Base-by-base conservation (phyloP, 2,113 vertebrate species). In the Syrrhaptes paradoxus region DNA sequence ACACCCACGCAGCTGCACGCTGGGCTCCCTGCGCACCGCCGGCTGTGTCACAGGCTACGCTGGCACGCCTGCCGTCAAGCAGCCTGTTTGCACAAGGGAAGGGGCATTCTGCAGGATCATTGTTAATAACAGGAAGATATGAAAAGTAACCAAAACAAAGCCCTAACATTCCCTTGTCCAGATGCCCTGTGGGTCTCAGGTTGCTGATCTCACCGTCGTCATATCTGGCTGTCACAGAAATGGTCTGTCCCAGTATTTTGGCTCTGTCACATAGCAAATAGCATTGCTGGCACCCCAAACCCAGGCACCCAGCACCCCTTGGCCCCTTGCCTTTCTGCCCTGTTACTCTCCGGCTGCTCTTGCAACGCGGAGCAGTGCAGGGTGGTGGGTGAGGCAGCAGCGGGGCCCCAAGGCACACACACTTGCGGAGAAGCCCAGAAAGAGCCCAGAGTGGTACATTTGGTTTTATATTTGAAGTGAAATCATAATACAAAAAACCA, bases 31-130 rank as follows among this genome's bases (percentile, higher is more conserved):
- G 55, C 59, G 6, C 1, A 0, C 34, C 0, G 0, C 48, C 0
- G 0, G 66, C 70, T 28, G 4, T 3, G 16, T 9, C 54, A 26
- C 0, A 0, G 67, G 13, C 41, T 10, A 2, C 0, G 0, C 29
- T 15, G 73, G 49, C 73, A 24, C 1, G 0, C 54, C n/a, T 15
- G 59, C 0, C 0, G 29, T 32, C n/a, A 29, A n/a, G 86, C 79
- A 29, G 71, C 58, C 31, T 43, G 75, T 45, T 55, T 22, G 62
- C 34, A 0, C 8, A 3, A 18, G 10, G 85, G 29, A 61, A 57
- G 13, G 38, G 62, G 20, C 78, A 41, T 34, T 45, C 48, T 20
- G 25, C 46, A 55, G 36, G 15, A 38, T 36, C 31, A 7, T 15
- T 26, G 19, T 7, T 71, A 49, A 8, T 34, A 62, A 54, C 19